Percentiles rank a stretch among this genome's conserved stretches.
Evolutionary conservation across 2,797 vertebrate species (phyloP).

Genomic region (Lemur catta): DNA sequence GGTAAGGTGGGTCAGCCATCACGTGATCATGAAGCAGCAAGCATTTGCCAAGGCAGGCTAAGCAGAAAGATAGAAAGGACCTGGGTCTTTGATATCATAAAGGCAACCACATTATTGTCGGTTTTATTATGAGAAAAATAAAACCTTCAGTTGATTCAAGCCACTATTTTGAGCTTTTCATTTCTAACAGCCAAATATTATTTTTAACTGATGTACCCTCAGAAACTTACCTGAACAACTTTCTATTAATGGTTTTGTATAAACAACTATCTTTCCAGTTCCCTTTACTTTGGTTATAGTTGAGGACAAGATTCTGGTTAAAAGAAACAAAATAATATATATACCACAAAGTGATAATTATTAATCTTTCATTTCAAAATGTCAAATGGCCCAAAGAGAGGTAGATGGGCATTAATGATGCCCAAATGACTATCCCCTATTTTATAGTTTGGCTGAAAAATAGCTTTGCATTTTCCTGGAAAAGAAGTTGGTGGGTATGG

Average conservation of each 20-base stretch:
- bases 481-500: background rate
- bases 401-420: background rate
- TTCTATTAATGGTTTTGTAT: background rate
- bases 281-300: background rate
- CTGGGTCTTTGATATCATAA: background rate
- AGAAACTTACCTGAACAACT: background rate
- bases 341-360: background rate
- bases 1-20: background rate
- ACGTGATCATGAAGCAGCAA: background rate
- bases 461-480: background rate
- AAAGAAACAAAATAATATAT: background rate
- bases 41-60: background rate
- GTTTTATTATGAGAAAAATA: conserved; percentile 17
- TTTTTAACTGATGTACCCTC: background rate
- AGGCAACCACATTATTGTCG: background rate
- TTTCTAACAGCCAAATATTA: background rate
- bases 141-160: background rate
- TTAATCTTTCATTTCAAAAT: background rate
- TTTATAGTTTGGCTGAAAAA: background rate
- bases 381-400: background rate
- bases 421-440: background rate
- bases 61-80: background rate
- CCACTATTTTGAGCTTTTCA: conserved; percentile 13
- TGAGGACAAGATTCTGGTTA: background rate
- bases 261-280: background rate